A percentile compares a stretch with the other conserved stretches of the same genome.
Evolutionary conservation across 2,113 vertebrate genomes (phyloP).

Genomic region (Ictidomys tridecemlineatus): DNA sequence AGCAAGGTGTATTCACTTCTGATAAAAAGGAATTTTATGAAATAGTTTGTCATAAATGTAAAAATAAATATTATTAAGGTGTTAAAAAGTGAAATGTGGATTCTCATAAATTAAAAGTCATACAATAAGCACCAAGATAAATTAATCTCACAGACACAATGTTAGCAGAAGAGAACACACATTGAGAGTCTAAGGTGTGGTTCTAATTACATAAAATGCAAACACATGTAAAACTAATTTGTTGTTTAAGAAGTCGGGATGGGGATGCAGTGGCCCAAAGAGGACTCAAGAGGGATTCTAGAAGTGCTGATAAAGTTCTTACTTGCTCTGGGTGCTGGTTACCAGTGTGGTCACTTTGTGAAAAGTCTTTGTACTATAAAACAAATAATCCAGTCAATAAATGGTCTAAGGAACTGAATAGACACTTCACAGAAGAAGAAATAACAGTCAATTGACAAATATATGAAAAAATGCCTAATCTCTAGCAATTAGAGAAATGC

Average conservation of each 20-base stretch:
- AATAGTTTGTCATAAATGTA: neutral
- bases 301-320: neutral
- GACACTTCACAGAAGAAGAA: too few species aligned
- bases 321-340: neutral
- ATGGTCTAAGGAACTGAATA: too few species aligned
- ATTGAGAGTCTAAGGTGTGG: neutral
- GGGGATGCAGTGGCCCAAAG: neutral
- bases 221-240: neutral
- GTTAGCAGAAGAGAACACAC: neutral
- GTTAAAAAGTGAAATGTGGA: neutral
- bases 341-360: neutral
- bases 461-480: too few species aligned
- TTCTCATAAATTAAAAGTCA: neutral
- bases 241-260: neutral
- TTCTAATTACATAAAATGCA: neutral
- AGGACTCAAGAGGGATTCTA: too few species aligned
- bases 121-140: neutral
- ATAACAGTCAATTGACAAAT: too few species aligned
- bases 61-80: constrained; percentile 9
- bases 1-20: neutral
- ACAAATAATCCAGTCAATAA: too few species aligned
- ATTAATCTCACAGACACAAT: neutral
- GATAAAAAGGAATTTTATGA: constrained; percentile 26
- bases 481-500: too few species aligned
- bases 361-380: neutral